A percentile compares a stretch with the other conserved stretches of the same genome.
These are phyloP conservation scores for Stenodema calcarata DNA, from an alignment of 2,888 invertebrate genomes.

Conservation along the genomic window DNA sequence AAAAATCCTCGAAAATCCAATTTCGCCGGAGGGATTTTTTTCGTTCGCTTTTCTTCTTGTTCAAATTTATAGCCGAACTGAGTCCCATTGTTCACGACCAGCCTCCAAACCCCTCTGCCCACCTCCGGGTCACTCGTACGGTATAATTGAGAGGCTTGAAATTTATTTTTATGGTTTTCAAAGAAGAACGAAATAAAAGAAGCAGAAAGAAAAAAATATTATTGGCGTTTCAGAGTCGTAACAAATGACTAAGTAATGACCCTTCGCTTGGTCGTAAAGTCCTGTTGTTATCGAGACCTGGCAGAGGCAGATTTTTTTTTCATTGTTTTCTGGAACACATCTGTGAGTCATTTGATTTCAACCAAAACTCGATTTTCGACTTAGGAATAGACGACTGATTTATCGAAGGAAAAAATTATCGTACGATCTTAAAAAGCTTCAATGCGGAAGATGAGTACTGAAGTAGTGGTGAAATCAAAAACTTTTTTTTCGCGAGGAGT, in stretches of 20 bases:
- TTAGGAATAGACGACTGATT: no score
- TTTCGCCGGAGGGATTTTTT: neutral
- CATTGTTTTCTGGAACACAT: no score
- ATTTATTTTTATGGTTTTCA: neutral
- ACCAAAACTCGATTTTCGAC: no score
- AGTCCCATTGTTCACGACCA: neutral
- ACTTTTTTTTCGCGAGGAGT: no score
- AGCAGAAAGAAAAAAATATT: neutral
- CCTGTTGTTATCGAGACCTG: neutral
- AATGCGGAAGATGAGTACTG: no score
- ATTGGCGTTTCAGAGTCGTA: neutral
- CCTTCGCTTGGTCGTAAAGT: neutral
- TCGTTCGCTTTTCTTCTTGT: neutral
- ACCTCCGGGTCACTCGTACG: neutral
- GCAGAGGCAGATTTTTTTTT: neutral
- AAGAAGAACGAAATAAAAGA: neutral
- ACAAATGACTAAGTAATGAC: neutral
- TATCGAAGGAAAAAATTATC: no score
- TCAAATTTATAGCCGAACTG: neutral
- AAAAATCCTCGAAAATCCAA: neutral
- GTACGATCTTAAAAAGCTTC: no score
- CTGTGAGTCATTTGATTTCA: no score
- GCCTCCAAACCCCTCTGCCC: neutral
- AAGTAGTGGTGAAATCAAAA: no score
- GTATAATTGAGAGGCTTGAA: neutral